Conservation (phyloP, 92 coral and sea anemone genomes). For the Pocillopora meandrina region DNA sequence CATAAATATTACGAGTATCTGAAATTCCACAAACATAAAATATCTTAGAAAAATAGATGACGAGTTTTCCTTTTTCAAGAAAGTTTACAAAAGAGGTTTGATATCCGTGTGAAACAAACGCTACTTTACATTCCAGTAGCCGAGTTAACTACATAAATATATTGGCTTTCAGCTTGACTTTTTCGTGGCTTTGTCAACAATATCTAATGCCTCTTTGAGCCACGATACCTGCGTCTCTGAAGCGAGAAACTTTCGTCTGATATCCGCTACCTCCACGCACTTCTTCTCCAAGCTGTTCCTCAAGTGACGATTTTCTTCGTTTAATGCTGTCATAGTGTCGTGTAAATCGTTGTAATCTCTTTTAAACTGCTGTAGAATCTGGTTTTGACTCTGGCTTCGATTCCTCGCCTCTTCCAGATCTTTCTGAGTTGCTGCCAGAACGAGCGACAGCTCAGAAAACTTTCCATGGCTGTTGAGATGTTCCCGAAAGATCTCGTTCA, state of each 20-base stretch:
- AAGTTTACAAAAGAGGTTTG: neutral
- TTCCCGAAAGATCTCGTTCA: slow-evolving; percentile 69
- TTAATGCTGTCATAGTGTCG: slow-evolving; percentile 60
- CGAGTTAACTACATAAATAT: slow-evolving; percentile 2
- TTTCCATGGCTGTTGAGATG: slow-evolving; percentile 61
- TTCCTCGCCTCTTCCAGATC: slow-evolving; percentile 70
- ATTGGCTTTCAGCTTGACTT: slow-evolving; percentile 24
- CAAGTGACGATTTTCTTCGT: slow-evolving; percentile 73
- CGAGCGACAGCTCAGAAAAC: slow-evolving; percentile 37
- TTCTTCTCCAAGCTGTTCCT: slow-evolving; percentile 64
- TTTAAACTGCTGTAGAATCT: slow-evolving; percentile 67
- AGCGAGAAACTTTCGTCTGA: slow-evolving; percentile 57
- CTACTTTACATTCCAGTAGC: neutral
- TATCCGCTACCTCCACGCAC: slow-evolving; percentile 51
- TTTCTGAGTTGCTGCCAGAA: slow-evolving; percentile 46
- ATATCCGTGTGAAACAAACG: neutral
- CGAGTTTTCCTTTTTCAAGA: neutral
- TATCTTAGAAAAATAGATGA: neutral
- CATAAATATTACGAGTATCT: neutral
- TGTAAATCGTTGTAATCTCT: slow-evolving; percentile 66
- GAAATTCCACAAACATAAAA: slow-evolving; percentile 3
- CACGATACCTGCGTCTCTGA: slow-evolving; percentile 83
- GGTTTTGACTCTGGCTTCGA: slow-evolving; percentile 58
- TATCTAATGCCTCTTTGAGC: slow-evolving; percentile 85
- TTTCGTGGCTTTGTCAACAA: slow-evolving; percentile 51